Conservation (phyloP, 2,888 invertebrate species). For the Loripinus fragilis region DNA sequence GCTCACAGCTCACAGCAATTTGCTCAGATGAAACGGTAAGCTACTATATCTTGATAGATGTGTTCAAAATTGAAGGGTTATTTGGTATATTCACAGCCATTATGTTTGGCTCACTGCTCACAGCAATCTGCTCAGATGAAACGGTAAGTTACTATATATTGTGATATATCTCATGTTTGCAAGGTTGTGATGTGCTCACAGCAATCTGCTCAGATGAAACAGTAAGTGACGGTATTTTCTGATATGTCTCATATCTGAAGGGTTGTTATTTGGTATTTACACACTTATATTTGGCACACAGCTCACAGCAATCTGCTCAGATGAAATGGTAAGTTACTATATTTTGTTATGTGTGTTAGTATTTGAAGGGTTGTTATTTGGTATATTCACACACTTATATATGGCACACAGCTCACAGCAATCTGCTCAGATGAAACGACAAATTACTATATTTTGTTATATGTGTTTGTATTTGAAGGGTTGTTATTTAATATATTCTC, state of each 20-base stretch:
- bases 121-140: slow-evolving; percentile 99
- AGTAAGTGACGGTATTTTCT: slow-evolving; percentile 84
- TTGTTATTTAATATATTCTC: too few species aligned
- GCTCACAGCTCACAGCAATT: slow-evolving; percentile 97
- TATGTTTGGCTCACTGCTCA: slow-evolving; percentile 98
- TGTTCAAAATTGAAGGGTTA: slow-evolving; percentile 96
- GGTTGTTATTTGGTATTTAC: slow-evolving; percentile 98
- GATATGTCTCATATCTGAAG: slow-evolving; percentile 90
- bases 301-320: slow-evolving; percentile 98
- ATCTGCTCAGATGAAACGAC: slow-evolving; percentile 99
- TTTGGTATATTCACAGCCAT: slow-evolving; percentile 99
- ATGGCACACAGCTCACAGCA: slow-evolving; percentile 97
- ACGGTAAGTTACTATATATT: slow-evolving; percentile 88
- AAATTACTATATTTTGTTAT: too few species aligned
- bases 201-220: slow-evolving; percentile 99
- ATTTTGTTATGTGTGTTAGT: too few species aligned
- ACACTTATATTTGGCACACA: slow-evolving; percentile 99
- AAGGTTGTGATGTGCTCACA: too few species aligned
- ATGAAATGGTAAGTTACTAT: slow-evolving; percentile 91
- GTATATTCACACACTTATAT: slow-evolving; percentile 99
- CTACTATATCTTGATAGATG: too few species aligned
- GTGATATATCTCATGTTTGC: too few species aligned
- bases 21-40: slow-evolving; percentile 97
- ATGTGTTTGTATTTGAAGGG: too few species aligned
- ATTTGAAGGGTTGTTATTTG: too few species aligned